These are phyloP conservation scores for Neomicropteryx cornuta DNA, from an alignment of 1,140 invertebrate genomes.

Conservation along the genomic window DNA sequence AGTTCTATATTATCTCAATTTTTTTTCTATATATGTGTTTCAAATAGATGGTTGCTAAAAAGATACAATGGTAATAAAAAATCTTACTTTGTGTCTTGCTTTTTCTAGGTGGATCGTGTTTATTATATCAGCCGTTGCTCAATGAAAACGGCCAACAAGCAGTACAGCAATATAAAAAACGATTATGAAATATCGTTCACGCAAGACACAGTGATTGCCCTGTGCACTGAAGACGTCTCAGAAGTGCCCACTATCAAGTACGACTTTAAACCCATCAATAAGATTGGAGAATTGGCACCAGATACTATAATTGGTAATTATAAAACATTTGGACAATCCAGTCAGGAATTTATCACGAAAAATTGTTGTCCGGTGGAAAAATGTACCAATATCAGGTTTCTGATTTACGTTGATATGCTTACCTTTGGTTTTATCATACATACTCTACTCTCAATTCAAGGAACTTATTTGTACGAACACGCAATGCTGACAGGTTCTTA, in stretches of 20 bases:
- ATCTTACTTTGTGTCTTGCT: too few species aligned
- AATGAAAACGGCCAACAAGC: slow-evolving; percentile 88
- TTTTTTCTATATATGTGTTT: too few species aligned
- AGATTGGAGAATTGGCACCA: slow-evolving; percentile 55
- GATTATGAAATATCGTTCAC: slow-evolving; percentile 94
- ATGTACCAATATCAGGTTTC: not conserved
- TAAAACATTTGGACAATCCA: too few species aligned
- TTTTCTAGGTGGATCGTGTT: slow-evolving; percentile 62
- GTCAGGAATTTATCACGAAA: too few species aligned
- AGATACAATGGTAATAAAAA: too few species aligned
- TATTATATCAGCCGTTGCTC: slow-evolving; percentile 77
- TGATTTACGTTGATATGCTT: too few species aligned
- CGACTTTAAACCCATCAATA: slow-evolving; percentile 68
- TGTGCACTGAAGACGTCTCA: slow-evolving; percentile 49
- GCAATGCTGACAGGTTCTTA: too few species aligned
- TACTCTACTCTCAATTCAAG: too few species aligned
- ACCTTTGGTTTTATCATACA: too few species aligned
- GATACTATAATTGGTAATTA: slow-evolving; percentile 61
- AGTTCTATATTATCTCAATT: slow-evolving; percentile 1
- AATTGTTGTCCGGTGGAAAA: not conserved
- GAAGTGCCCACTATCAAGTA: slow-evolving; percentile 71
- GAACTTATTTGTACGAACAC: too few species aligned
- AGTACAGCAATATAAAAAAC: slow-evolving; percentile 74
- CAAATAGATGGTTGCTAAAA: too few species aligned
- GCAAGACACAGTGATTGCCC: slow-evolving; percentile 65